These are phyloP conservation scores for Emydura subglobosa DNA, from an alignment of 2,113 vertebrate species.

Conservation along the genomic window DNA sequence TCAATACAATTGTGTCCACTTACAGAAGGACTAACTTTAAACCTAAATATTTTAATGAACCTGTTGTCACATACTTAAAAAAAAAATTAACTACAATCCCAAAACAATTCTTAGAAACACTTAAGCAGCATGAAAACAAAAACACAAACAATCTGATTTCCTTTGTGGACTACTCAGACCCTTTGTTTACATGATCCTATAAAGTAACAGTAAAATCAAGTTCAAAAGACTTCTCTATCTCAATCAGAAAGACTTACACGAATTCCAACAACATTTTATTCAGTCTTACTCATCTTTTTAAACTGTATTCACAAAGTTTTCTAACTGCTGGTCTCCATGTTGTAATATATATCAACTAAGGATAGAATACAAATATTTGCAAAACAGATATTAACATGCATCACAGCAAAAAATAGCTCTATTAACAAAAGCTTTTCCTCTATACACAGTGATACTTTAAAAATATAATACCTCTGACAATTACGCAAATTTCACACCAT, in stretches of 20 bases:
- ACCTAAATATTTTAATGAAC: slow-evolving; percentile 34
- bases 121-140: neutral
- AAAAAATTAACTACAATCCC: neutral
- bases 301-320: slow-evolving; percentile 43
- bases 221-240: neutral
- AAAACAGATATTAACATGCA: slow-evolving; percentile 31
- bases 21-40: neutral
- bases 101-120: neutral
- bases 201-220: neutral
- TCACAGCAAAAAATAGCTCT: slow-evolving; percentile 41
- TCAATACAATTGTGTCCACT: slow-evolving; percentile 17
- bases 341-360: slow-evolving; percentile 49
- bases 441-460: neutral
- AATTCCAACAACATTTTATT: too few relatives aligned
- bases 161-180: neutral
- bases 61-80: neutral
- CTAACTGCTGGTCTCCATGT: neutral
- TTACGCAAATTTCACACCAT: neutral
- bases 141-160: too few relatives aligned
- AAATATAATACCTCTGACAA: neutral
- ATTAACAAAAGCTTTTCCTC: neutral
- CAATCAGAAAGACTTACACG: neutral
- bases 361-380: slow-evolving; percentile 30
- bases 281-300: slow-evolving; percentile 18
- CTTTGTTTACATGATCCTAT: slow-evolving; percentile 11